phyloP scores from a whole-genome alignment of 2,113 vertebrate genomes.

The Platycercus adscitus region DNA sequence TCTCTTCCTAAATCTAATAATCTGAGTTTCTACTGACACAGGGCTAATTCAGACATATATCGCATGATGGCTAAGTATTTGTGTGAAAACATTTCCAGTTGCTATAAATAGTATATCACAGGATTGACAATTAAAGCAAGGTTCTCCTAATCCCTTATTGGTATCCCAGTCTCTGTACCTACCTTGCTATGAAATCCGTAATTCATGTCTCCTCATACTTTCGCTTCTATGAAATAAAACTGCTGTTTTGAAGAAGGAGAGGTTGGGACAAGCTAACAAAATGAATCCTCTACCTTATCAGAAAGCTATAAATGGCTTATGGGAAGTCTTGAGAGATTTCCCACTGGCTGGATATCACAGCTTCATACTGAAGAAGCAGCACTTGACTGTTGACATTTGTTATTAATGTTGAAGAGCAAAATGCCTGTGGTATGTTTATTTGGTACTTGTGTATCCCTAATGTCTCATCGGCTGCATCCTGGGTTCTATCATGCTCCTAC shows the following conservation, averaged over 20 bases:
- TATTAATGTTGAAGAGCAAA: conserved; percentile 49
- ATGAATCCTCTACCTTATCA: conserved; percentile 16
- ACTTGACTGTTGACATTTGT: conserved; percentile 49
- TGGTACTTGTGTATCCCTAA: conserved; percentile 53
- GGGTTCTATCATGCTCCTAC: background rate
- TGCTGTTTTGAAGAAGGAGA: background rate
- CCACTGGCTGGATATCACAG: background rate
- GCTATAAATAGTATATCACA: background rate
- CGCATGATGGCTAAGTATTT: background rate
- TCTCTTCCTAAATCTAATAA: background rate
- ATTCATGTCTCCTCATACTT: background rate
- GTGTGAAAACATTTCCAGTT: background rate
- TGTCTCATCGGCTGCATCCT: background rate
- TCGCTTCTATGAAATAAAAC: background rate
- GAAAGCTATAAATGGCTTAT: conserved; percentile 14
- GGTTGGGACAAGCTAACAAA: background rate
- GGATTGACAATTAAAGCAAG: background rate
- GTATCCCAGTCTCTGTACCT: background rate
- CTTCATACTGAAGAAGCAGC: conserved; percentile 12
- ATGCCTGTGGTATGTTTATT: conserved; percentile 52
- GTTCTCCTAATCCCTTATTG: background rate
- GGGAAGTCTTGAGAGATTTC: conserved; percentile 31
- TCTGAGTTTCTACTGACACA: background rate
- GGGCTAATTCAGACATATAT: background rate
- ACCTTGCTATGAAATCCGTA: background rate